Evolutionary conservation across 2,113 vertebrate species (phyloP).

Genomic region (Pelodiscus sinensis): DNA sequence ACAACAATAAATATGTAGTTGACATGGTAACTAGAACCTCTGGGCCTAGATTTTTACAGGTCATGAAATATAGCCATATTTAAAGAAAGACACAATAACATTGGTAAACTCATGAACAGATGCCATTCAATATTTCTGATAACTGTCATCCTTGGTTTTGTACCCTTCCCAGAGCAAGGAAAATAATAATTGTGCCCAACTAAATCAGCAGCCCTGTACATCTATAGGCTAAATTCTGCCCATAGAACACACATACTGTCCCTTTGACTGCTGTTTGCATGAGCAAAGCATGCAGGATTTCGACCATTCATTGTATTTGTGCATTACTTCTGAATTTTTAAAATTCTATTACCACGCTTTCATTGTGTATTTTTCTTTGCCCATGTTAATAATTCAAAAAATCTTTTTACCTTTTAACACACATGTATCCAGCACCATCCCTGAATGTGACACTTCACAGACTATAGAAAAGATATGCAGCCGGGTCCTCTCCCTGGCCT

Average conservation of each 20-base stretch:
- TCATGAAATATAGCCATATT: neutral
- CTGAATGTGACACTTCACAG: neutral
- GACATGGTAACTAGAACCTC: constrained; percentile 36
- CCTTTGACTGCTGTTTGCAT: neutral
- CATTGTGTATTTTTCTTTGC: neutral
- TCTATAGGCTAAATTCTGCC: neutral
- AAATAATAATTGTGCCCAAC: neutral
- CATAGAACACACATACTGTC: neutral
- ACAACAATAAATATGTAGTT: constrained; percentile 53
- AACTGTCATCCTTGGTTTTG: neutral
- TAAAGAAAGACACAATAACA: accelerated
- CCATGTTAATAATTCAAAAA: neutral
- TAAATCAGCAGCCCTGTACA: neutral
- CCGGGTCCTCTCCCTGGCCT: neutral
- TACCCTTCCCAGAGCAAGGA: neutral
- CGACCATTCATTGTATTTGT: neutral
- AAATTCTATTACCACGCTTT: neutral
- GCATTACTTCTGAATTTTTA: neutral
- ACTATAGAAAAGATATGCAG: neutral
- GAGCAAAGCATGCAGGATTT: neutral
- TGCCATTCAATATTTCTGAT: neutral
- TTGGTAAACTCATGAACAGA: accelerated
- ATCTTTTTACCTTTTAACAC: neutral
- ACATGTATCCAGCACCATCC: neutral
- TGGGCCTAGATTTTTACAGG: neutral